A percentile compares a stretch with the other conserved stretches of the same genome.
These are phyloP conservation scores for Hypotaenidia philippensis DNA, from an alignment of 2,797 vertebrate species.

Conservation along the genomic window DNA sequence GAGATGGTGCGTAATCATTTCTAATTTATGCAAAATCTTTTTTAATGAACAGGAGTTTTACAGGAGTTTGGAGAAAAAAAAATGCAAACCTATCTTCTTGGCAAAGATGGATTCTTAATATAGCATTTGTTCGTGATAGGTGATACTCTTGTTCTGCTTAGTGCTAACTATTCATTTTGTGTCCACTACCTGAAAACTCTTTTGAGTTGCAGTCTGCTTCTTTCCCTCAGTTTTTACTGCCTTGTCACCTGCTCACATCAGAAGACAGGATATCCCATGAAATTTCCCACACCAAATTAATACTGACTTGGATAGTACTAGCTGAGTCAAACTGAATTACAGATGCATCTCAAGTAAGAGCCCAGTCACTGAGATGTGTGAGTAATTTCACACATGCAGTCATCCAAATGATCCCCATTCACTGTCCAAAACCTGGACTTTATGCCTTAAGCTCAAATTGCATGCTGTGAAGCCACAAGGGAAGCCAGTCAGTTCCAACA, in stretches of 20 bases:
- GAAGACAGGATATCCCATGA: fast-evolving
- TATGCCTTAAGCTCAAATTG: not conserved
- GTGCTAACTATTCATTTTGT: not conserved
- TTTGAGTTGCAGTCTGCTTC: not conserved
- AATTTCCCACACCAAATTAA: not conserved
- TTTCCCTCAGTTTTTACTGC: not conserved
- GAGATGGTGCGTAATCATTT: not conserved
- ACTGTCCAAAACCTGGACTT: not conserved
- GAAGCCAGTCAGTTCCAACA: not conserved
- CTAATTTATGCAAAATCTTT: not conserved
- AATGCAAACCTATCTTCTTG: not conserved
- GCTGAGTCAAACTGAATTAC: not conserved
- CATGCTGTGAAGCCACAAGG: not conserved
- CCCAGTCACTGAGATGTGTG: fast-evolving
- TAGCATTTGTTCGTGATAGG: not conserved
- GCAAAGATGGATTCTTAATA: not conserved
- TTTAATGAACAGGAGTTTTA: not conserved
- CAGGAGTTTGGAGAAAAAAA: not conserved
- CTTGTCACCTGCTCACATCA: too few species aligned
- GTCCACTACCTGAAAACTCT: not conserved
- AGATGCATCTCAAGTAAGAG: not conserved
- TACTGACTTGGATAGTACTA: not conserved
- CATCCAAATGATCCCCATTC: not conserved
- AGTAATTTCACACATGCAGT: too few species aligned
- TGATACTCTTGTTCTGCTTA: not conserved